Evolutionary conservation across 2,888 invertebrate species (phyloP), one percentile per base, ranked within the genome.

Genomic region (Idaea dimidiata): DNA sequence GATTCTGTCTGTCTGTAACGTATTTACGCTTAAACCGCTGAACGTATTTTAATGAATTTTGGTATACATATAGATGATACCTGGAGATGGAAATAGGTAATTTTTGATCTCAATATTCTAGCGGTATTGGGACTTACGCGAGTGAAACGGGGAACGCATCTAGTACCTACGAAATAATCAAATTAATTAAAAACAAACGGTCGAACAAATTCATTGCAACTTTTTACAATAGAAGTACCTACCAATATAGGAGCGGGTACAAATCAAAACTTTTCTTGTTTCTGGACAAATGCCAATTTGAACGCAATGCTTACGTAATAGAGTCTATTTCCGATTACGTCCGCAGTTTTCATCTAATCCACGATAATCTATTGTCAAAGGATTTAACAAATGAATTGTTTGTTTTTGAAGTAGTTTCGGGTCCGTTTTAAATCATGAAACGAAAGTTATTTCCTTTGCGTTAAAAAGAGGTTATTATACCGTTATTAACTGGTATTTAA

Each of bases 281-380:
- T 43, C 43, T 72, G 72, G 72, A 69, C 66, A 66, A 62, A 59
- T 66, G 68, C 72, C 72, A 72, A 67, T 72, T 67, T 65, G 63
- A 60, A 61, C 66, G 61, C 62, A 66, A 68, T 70, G 67, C 68
- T 70, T 66, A 57, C 65, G 67, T 63, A 65, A 61, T 62, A 59
- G 33, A 64, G 62, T 66, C 59, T 64, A 64, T 66, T 64, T 66
- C 62, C 56, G 64, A 14, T 43, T 43, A 10, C 43, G n/a, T 61
- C 16, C 59, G 54, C 62, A 59, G 61, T 63, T 66, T 8, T 43
- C 43, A 62, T 64, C 64, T 66, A 62, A 64, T 66, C 66, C 59
- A 61, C 17, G 60, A 66, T 66, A 66, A 66, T 66, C 66, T 66
- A 66, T 66, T 63, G 62, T 53, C n/a, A 61, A 43, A 43, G 43